A percentile compares a stretch with the other conserved stretches of the same genome.
phyloP scores from a whole-genome alignment of 37 sponge, comb jelly and placozoan species.

The Eunapius fragilis region DNA sequence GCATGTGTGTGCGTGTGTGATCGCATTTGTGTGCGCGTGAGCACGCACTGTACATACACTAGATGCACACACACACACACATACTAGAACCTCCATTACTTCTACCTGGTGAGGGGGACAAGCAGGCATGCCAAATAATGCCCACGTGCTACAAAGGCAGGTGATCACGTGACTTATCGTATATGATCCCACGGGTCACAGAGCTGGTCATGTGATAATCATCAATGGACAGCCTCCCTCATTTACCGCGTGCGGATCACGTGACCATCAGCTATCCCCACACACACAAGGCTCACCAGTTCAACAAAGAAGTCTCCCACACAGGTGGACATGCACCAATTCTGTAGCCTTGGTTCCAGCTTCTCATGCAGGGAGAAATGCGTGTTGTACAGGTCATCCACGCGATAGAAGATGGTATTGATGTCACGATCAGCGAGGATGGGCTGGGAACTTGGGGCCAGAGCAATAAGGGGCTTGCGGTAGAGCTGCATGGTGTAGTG shows the following conservation, averaged over 20 bases:
- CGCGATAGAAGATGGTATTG: conserved; percentile 80
- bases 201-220: too few species aligned
- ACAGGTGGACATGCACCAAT: conserved; percentile 68
- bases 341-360: conserved; percentile 51
- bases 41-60: not conserved
- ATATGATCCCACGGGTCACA: too few species aligned
- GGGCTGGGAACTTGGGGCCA: conserved; percentile 71
- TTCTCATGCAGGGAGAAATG: conserved; percentile 60
- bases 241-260: not conserved
- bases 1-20: not conserved
- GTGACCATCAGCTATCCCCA: not conserved
- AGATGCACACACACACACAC: too few species aligned
- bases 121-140: too few species aligned
- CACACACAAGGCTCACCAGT: conserved; percentile 62
- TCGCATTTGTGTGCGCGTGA: not conserved
- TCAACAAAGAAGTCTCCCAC: conserved; percentile 82
- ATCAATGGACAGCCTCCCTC: not conserved
- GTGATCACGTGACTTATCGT: too few species aligned
- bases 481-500: conserved; percentile 57
- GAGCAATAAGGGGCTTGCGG: conserved; percentile 83
- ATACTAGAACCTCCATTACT: too few species aligned
- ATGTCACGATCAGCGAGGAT: conserved; percentile 69
- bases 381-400: conserved; percentile 67
- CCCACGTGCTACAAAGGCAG: too few species aligned
- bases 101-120: too few species aligned